Evolutionary conservation across 2,797 vertebrate genomes (phyloP).

Genomic region (Coregonus sp.): DNA sequence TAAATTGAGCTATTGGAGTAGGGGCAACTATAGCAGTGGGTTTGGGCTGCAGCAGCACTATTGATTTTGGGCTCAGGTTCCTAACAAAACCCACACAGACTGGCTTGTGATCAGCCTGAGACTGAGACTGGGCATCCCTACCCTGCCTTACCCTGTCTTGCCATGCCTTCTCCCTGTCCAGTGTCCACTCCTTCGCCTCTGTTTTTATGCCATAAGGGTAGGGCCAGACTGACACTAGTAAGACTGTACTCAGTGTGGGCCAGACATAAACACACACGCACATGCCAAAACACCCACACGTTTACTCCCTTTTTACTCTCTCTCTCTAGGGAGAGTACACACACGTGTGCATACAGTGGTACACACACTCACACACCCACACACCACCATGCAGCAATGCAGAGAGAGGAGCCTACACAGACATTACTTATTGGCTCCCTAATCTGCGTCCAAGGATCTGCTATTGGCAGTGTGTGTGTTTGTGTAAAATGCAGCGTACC

Average conservation of each 20-base stretch:
- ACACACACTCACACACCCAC: neutral
- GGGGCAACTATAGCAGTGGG: too few relatives aligned
- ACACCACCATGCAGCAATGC: neutral
- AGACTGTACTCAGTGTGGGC: too few relatives aligned
- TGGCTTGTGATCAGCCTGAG: neutral
- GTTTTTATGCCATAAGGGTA: too few relatives aligned
- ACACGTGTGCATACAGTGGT: neutral
- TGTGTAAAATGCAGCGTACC: conserved; percentile 34
- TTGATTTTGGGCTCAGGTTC: neutral
- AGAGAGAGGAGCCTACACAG: neutral
- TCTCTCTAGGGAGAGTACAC: too few relatives aligned
- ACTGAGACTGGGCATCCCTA: conserved; percentile 41
- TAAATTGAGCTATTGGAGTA: neutral
- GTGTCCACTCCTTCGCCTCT: too few relatives aligned
- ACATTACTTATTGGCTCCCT: neutral
- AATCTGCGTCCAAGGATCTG: conserved; percentile 19
- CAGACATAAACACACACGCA: too few relatives aligned
- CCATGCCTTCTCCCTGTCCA: too few relatives aligned
- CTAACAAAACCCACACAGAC: too few relatives aligned
- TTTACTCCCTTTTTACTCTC: too few relatives aligned
- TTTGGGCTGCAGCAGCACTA: too few relatives aligned
- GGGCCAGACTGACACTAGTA: too few relatives aligned
- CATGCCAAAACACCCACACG: too few relatives aligned
- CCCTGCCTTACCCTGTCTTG: conserved; percentile 12
- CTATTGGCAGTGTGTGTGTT: conserved; percentile 31